Evolutionary conservation across 92 coral and sea anemone genomes (phyloP).

Genomic region (Bergia sp.): DNA sequence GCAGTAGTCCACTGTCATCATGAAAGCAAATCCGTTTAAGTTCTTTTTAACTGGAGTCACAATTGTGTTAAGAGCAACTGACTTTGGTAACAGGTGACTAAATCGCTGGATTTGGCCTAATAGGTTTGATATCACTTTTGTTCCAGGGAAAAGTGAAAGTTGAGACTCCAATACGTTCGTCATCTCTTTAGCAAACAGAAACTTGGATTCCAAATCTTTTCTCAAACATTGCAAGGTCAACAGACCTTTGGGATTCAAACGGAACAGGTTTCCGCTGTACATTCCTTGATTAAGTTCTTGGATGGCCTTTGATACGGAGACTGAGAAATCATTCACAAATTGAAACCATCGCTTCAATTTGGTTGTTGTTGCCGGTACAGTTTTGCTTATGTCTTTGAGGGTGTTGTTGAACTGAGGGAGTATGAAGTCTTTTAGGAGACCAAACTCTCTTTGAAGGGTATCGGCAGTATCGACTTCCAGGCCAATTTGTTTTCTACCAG

Average conservation of each 20-base stretch:
- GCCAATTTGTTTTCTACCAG: not conserved
- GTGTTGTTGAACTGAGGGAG: not conserved
- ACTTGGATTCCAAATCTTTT: slow-evolving; percentile 2
- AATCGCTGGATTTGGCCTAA: not conserved
- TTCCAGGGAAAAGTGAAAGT: not conserved
- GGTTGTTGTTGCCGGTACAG: not conserved
- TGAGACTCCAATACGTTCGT: not conserved
- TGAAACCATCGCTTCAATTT: slow-evolving; percentile 7
- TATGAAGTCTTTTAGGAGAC: not conserved
- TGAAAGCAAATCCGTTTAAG: not conserved
- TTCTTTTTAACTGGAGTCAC: not conserved
- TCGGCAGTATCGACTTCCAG: not conserved
- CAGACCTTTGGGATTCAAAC: not conserved
- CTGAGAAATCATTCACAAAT: not conserved
- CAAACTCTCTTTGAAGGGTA: slow-evolving; percentile 8
- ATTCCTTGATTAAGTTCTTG: not conserved
- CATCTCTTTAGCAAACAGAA: slow-evolving; percentile 4
- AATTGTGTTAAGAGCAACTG: not conserved
- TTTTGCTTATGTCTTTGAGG: not conserved
- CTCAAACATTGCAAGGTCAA: not conserved
- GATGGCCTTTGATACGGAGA: not conserved
- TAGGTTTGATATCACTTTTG: not conserved
- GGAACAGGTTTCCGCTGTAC: not conserved
- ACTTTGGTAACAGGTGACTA: not conserved
- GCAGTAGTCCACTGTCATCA: not conserved